Evolutionary conservation across 1,140 invertebrate species (phyloP), one percentile per base, ranked within the genome.

Genomic region (Heliconius congener): DNA sequence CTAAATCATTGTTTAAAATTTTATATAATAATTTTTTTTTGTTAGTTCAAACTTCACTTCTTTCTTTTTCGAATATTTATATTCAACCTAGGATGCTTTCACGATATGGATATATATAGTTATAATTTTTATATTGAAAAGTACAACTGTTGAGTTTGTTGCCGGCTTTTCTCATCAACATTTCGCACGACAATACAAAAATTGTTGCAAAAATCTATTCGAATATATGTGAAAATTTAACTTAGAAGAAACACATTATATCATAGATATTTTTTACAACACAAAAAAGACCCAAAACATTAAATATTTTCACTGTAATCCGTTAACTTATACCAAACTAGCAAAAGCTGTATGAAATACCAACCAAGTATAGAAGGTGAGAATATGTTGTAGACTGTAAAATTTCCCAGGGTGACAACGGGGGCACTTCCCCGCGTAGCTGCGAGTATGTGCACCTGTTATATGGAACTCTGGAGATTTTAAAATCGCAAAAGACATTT

Each of bases 341-440:
- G 60, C 55, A 79, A 81, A 84, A 82, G 83, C 90, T 89, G 87
- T 91, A 90, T 91, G 89, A 91, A 91, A 91, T 91, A 89, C 87
- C 88, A 85, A 30, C 77, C 80, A 83, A 23, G 81, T 82, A 82
- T 79, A 75, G 84, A 87, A 89, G 89, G 89, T 91, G 90, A 89
- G 85, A 91, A 89, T 91, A 93, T 93, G 91, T 87, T 89, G 90
- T 87, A 91, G 87, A 93, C 86, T 91, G 90, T 91, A 91, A 91
- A 93, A 93, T 91, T 90, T 91, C 90, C 91, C 88, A 89, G 88
- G 90, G 89, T 90, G 89, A 90, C 88, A 90, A 83, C 86, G 86
- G 46, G 81, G 87, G 83, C 86, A 87, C 89, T 90, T 89, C 88
- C 87, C 87, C 87, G 87, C 88, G 88, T 91, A 90, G 89, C 87